Base-by-base conservation (phyloP, 2,888 invertebrate genomes). In the Cantharis flavilabris region DNA sequence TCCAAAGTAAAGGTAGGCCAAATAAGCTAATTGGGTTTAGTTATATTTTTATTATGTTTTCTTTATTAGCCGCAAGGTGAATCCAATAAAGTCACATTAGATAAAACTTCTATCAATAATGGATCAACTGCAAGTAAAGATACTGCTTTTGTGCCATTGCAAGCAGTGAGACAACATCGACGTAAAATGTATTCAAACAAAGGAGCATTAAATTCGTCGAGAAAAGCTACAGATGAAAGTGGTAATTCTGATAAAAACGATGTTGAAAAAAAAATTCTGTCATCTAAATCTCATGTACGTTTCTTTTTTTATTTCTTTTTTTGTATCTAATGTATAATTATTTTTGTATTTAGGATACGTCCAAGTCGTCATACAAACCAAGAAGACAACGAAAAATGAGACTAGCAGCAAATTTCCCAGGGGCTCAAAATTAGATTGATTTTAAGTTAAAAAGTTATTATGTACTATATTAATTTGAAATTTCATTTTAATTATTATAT, bases 121-220 rank as follows among this genome's bases (percentile, higher is more conserved):
- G 14, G 23, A 69, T 69, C 28, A 13, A 26, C 14, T 23, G 3
- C 28, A 69, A 69, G 74, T 76, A 72, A 81, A 26, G 81, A 74
- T 72, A 86, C 90, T 26, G 88, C 90, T 0, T 91, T 91, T 79
- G 90, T 91, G 30, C 92, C 91, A 0, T 84, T 91, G 16, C 91
- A 91, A 84, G 91, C 90, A 3, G 88, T 90, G 64, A 90, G 90
- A 74, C 89, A 88, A 75, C 87, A 84, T 62, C 83, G 80, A 63
- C 73, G 76, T 49, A 75, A 73, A 30, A 72, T 30, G 63, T 75
- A 75, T 16, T 62, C 65, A 0, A 79, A n/a, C 16, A 23, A 72
- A 65, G 23, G 64, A 14, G 63, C 71, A 7, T 13, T n/a, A 20
- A 73, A 73, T 71, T 4, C 63, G 7, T 62, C 62, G 3, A 14